Base-by-base conservation (phyloP, 2,113 vertebrate genomes). In the Lampris incognitus region DNA sequence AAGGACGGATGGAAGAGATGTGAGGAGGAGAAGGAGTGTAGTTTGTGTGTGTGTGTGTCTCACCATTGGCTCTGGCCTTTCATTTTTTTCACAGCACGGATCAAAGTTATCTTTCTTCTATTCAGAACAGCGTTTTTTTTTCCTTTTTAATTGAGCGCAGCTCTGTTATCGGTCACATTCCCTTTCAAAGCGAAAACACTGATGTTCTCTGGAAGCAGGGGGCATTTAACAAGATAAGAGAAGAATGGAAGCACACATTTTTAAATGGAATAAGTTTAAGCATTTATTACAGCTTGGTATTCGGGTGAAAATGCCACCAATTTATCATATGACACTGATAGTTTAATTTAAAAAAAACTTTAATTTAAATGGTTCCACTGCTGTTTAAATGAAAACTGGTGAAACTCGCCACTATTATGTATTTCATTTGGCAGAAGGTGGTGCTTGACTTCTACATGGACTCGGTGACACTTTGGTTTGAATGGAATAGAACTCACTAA, bases 51-150 rank as follows among this genome's bases (percentile, higher is more conserved):
- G 54, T 61, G 40, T 13, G 10, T 62, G 24, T n/a, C 51, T 51
- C 36, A 36, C 37, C 52, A 64, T 11, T 36, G 24, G 71, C 51
- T 37, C 42, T 79, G 78, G 41, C 56, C 69, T 84, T 81, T 82
- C 41, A 84, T 83, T 79, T 81, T 6, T 63, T 73, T 79, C 73
- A 49, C 73, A 80, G 84, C 56, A 48, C 24, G 66, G 64, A 56
- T 81, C 65, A 82, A 67, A 87, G 58, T 84, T 76, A 85, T 81
- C 84, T 58, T 69, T 39, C 39, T 67, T 39, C 7, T 56, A 72
- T 62, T 46, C 59, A 69, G 64, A 84, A 65, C 24, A 80, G 69
- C 56, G 61, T 8, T 79, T 75, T 71, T 71, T 24, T 24, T 24
- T 24, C 24, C 24, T 24, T 24, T 58, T 78, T 81, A 85, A 84